These are phyloP conservation scores for Noctua janthe DNA, from an alignment of 2,888 invertebrate genomes.

Conservation along the genomic window DNA sequence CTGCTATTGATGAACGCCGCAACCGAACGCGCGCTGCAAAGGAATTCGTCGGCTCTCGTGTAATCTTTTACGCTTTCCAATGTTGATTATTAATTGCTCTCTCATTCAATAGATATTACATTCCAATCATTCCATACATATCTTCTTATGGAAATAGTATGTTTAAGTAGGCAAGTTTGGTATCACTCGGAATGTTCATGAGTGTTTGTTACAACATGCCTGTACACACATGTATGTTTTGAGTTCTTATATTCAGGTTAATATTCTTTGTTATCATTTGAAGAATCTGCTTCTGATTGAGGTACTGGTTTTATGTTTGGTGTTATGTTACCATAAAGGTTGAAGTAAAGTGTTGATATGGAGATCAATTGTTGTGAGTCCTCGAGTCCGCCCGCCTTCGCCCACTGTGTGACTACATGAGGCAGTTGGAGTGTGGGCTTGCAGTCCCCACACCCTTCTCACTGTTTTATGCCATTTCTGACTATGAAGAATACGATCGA, in stretches of 20 bases:
- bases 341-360: constrained; percentile 19
- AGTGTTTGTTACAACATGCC: constrained; percentile 62
- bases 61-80: constrained; percentile 88
- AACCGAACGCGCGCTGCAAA: constrained; percentile 73
- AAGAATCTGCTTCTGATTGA: constrained; percentile 44
- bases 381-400: constrained; percentile 21
- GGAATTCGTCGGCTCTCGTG: constrained; percentile 85
- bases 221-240: constrained; percentile 43
- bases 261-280: constrained; percentile 50
- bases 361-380: constrained; percentile 4
- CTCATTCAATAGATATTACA: constrained; percentile 84
- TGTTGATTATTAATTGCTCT: constrained; percentile 87
- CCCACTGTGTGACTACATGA: constrained; percentile 10
- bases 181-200: constrained; percentile 62
- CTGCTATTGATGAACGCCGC: constrained; percentile 74
- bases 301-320: constrained; percentile 11
- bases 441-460: constrained; percentile 5
- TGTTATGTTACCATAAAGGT: constrained; percentile 14
- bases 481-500: constrained; percentile 9
- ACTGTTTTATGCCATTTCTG: constrained; percentile 10
- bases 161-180: constrained; percentile 68
- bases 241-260: constrained; percentile 53
- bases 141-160: constrained; percentile 76
- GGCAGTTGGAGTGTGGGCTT: constrained; percentile 15
- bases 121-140: constrained; percentile 82